Evolutionary conservation across 1,140 invertebrate species (phyloP).

Genomic region (Caenorhabditis elegans): WBcel235 BX284606.5:11431501-11432000

Average conservation of each 20-base stretch:
- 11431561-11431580: background rate
- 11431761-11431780: background rate
- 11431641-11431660: conserved; percentile 35
- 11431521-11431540: conserved; percentile 32
- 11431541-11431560: background rate
- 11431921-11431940: conserved; percentile 45
- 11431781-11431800: background rate
- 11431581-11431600: conserved; percentile 32
- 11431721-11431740: conserved; percentile 35
- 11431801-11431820: conserved; percentile 10
- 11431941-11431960: conserved; percentile 41
- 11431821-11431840: conserved; percentile 32
- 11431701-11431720: conserved; percentile 38
- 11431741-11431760: conserved; percentile 4
- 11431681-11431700: conserved; percentile 31
- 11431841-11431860: conserved; percentile 28
- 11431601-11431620: conserved; percentile 37
- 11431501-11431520: conserved; percentile 37
- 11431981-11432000: conserved; percentile 31
- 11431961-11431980: conserved; percentile 20
- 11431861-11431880: conserved; percentile 34
- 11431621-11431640: conserved; percentile 38
- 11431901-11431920: conserved; percentile 39
- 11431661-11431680: conserved; percentile 45
- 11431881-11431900: conserved; percentile 41